These are phyloP conservation scores for Syngnathoides biaculeatus DNA, from an alignment of 2,113 vertebrate species.

Conservation along the genomic window DNA sequence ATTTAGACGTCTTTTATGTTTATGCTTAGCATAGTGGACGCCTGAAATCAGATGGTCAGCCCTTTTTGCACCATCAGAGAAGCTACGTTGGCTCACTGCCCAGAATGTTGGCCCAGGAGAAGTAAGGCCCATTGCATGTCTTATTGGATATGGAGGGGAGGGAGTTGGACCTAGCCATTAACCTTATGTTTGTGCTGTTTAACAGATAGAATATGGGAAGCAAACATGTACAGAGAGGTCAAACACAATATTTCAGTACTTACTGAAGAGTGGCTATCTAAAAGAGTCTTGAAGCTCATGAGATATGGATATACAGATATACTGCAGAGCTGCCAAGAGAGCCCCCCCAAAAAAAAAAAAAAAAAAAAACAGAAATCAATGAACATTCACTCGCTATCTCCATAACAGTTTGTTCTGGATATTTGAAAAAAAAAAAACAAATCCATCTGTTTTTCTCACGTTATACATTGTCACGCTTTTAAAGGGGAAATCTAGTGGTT, in stretches of 20 bases:
- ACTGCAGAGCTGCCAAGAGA: too few species aligned
- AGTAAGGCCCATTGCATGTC: conserved; percentile 16
- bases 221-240: not conserved
- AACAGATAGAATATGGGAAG: not conserved
- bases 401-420: too few species aligned
- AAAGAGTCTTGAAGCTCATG: not conserved
- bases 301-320: too few species aligned
- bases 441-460: too few species aligned
- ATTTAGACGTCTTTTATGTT: conserved; percentile 46
- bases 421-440: too few species aligned
- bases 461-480: too few species aligned
- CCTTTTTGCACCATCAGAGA: conserved; percentile 28
- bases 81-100: conserved; percentile 44
- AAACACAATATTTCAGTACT: not conserved
- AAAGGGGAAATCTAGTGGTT: too few species aligned
- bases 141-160: conserved; percentile 15
- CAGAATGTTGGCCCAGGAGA: conserved; percentile 38
- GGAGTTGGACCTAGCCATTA: not conserved
- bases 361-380: too few species aligned
- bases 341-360: too few species aligned
- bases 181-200: not conserved
- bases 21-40: conserved; percentile 36
- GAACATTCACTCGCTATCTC: too few species aligned
- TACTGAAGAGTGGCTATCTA: not conserved
- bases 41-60: conserved; percentile 47